Evolutionary conservation across 2,113 vertebrate species (phyloP).

Genomic region (Festucalex cinctus): DNA sequence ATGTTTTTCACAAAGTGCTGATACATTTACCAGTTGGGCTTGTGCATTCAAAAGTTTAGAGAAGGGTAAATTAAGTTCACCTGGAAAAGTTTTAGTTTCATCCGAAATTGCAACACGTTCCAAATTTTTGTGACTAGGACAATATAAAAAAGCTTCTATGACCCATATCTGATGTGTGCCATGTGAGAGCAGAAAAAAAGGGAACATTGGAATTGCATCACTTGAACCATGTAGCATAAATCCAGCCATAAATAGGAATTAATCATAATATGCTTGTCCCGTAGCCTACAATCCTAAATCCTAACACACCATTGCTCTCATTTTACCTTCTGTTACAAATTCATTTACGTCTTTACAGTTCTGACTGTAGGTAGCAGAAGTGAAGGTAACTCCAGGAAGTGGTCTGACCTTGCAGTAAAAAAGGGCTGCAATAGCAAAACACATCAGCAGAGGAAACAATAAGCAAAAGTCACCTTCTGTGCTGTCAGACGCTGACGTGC

Average conservation of each 20-base stretch:
- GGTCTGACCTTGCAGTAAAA: not conserved
- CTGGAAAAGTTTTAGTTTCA: too few species aligned
- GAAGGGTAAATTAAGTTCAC: too few species aligned
- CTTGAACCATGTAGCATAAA: not conserved
- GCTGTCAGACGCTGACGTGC: conserved; percentile 80
- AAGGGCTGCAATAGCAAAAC: conserved; percentile 7
- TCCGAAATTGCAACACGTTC: too few species aligned
- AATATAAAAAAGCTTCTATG: too few species aligned
- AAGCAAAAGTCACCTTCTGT: conserved; percentile 76
- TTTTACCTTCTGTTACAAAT: not conserved
- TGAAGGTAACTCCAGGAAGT: not conserved
- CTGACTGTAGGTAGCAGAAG: not conserved
- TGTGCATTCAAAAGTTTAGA: too few species aligned
- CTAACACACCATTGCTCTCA: not conserved
- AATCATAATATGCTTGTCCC: not conserved
- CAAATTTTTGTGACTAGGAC: too few species aligned
- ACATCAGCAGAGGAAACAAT: conserved; percentile 17
- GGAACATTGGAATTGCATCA: not conserved
- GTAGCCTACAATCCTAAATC: not conserved
- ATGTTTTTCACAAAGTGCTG: too few species aligned
- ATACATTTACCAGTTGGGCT: too few species aligned
- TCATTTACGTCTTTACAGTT: not conserved
- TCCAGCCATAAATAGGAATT: not conserved
- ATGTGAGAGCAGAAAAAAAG: not conserved
- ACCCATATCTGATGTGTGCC: not conserved